These are phyloP conservation scores for Larimichthys crocea DNA, from an alignment of 2,113 vertebrate species.

Conservation along the genomic window DNA sequence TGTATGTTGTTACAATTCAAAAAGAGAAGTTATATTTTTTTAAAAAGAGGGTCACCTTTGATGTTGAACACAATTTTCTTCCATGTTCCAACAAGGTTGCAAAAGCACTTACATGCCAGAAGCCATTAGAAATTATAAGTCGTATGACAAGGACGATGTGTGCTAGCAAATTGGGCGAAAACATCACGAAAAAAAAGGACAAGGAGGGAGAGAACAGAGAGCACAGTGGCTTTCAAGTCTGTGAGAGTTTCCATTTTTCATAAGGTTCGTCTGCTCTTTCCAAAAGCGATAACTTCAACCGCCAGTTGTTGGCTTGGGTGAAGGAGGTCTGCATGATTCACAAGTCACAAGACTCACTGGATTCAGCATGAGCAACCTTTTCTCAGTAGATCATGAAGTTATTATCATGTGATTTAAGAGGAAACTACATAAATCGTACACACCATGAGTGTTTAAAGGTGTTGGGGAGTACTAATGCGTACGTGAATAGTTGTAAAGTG, in stretches of 20 bases:
- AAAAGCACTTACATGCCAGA: constrained; percentile 56
- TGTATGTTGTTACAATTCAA: constrained; percentile 34
- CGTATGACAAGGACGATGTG: constrained; percentile 20
- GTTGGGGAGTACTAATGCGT: neutral
- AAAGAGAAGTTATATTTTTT: constrained; percentile 34
- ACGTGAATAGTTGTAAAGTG: neutral
- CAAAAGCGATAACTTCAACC: constrained; percentile 32
- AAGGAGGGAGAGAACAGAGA: constrained; percentile 8
- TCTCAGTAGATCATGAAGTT: constrained; percentile 16
- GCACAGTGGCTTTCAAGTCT: constrained; percentile 32
- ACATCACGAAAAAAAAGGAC: constrained; percentile 14
- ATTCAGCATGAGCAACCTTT: neutral
- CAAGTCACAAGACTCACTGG: neutral
- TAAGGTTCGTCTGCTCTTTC: constrained; percentile 21
- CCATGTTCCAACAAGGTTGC: constrained; percentile 56
- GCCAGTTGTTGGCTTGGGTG: constrained; percentile 6
- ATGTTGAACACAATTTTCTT: constrained; percentile 58
- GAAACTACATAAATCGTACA: neutral
- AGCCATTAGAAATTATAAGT: constrained; percentile 71
- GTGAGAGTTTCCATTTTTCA: constrained; percentile 43
- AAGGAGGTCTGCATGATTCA: constrained; percentile 2
- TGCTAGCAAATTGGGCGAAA: constrained; percentile 27
- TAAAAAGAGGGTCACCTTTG: constrained; percentile 63
- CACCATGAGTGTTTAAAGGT: constrained; percentile 8
- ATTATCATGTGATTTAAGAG: constrained; percentile 3